Conservation (phyloP, 37 sponge, comb jelly and placozoan genomes). For the Lycopodina hypogea region DNA sequence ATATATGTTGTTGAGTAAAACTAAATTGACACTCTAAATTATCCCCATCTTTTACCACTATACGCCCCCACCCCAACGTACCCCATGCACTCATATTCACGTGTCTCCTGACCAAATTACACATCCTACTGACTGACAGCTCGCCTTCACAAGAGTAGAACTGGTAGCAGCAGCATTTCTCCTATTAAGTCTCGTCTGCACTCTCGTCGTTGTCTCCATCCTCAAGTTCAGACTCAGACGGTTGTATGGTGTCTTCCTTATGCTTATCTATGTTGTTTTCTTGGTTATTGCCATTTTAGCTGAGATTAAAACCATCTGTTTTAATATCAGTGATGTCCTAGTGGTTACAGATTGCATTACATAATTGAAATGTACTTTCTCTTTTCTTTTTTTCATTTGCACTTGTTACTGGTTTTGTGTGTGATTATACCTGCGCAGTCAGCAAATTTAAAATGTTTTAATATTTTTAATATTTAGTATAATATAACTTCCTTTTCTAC, state of each 20-base stretch:
- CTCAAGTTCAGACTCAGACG: slow-evolving; percentile 70
- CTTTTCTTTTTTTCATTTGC: too few species aligned
- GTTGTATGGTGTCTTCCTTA: slow-evolving; percentile 61
- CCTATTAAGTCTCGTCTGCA: slow-evolving; percentile 52
- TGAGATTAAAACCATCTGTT: slow-evolving; percentile 59
- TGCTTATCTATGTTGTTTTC: slow-evolving; percentile 69
- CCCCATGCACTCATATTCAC: not conserved
- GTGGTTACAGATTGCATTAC: too few species aligned
- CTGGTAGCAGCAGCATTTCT: slow-evolving; percentile 81
- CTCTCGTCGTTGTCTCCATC: slow-evolving; percentile 56
- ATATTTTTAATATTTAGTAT: too few species aligned
- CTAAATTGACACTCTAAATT: too few species aligned
- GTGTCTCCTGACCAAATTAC: too few species aligned
- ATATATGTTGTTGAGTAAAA: not conserved
- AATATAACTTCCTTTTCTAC: too few species aligned
- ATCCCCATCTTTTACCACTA: not conserved
- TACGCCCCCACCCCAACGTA: not conserved
- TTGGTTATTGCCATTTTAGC: slow-evolving; percentile 72
- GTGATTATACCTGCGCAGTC: too few species aligned
- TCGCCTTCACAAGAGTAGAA: slow-evolving; percentile 78
- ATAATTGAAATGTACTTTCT: too few species aligned
- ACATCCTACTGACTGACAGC: slow-evolving; percentile 19
- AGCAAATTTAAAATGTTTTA: too few species aligned
- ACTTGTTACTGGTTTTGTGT: too few species aligned
- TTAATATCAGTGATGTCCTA: slow-evolving; percentile 41